Evolutionary conservation across 2,797 vertebrate genomes (phyloP), one percentile per base, ranked within the genome.

Genomic region (Rhincodon typus): DNA sequence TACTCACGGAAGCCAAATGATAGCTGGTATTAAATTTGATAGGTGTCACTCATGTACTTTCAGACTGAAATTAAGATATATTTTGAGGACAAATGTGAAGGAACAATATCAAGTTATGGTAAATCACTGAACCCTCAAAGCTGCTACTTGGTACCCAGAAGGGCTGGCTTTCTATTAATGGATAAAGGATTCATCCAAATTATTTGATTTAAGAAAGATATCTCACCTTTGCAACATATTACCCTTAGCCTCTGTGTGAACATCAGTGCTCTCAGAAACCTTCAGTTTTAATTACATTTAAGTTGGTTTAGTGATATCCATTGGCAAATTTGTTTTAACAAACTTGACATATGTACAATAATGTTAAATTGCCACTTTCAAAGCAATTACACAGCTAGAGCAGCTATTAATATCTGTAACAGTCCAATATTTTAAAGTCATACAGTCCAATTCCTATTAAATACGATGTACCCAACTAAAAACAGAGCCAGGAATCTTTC

Each of bases 351-450:
- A 74, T 50, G 53, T 74, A 93, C 42, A 94, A 72, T 94, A 94
- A 50, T 94, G 70, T 94, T 94, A 69, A 94, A 74, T 94, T 94
- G 94, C 42, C 42, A 46, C 25, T 50, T 94, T 27, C 25, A 69
- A 42, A 93, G 90, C 66, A 93, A 93, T 69, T 93, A 12, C 62
- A 67, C 38, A 19, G n/a, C 66, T 67, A 38, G 4, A 38, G 10
- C n/a, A 12, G 67, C 62, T 62, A 67, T 93, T 93, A 93, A 67
- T 62, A 42, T 67, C 57, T 42, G 38, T 42, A 91, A 23, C 34
- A 67, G 19, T 38, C 46, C 46, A 66, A 21, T 21, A 69, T 93
- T 69, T 50, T 66, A 25, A 67, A 93, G 66, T 12, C 21, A 66
- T 42, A 69, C 66, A 42, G 90, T 93, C 87, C 30, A 66, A 66